A percentile compares a stretch with the other conserved stretches of the same genome.
Conservation (phyloP, 2,888 invertebrate species). For the Epistrophella euchroma region DNA sequence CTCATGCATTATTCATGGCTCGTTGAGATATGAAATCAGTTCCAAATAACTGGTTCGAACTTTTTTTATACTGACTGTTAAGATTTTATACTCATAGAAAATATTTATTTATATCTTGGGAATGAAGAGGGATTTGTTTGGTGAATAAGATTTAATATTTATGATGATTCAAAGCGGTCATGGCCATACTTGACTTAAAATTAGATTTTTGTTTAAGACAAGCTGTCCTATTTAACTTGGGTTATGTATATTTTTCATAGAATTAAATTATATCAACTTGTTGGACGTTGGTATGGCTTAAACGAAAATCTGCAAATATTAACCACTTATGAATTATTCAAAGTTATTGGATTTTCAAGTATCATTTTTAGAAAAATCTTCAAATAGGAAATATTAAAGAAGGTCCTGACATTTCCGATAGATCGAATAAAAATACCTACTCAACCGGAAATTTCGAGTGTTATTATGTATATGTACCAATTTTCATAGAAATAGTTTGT, state of each 20-base stretch:
- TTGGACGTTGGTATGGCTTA: background rate
- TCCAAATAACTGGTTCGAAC: background rate
- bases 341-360: slow-evolving; percentile 14
- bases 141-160: background rate
- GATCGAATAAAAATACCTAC: too few relatives aligned
- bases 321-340: slow-evolving; percentile 2
- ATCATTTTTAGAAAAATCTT: background rate
- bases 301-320: background rate
- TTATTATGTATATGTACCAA: too few relatives aligned
- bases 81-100: background rate
- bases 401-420: too few relatives aligned
- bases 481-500: too few relatives aligned
- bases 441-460: too few relatives aligned
- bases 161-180: background rate
- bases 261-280: slow-evolving; percentile 4
- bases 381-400: too few relatives aligned
- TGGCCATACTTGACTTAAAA: slow-evolving; percentile 12
- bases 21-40: slow-evolving; percentile 6
- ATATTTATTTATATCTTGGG: background rate
- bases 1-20: slow-evolving; percentile 24
- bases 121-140: background rate
- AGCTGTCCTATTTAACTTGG: background rate
- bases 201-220: background rate
- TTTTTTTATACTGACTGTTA: background rate
- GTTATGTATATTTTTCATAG: background rate